phyloP scores from a whole-genome alignment of 2,888 invertebrate genomes.

The Drosophila yooni region DNA sequence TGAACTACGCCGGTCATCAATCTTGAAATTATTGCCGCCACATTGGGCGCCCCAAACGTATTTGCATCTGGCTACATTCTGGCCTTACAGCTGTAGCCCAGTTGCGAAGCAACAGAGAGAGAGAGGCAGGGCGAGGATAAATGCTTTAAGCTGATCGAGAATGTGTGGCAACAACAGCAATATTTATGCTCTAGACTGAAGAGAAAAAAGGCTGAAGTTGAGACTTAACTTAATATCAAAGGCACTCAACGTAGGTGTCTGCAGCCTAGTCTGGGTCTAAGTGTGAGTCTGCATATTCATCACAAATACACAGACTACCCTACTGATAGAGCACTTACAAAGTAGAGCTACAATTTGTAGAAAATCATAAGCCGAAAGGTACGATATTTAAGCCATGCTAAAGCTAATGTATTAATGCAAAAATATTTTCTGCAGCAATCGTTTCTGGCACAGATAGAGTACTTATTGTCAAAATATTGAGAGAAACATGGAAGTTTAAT shows the following conservation, averaged over 20 bases:
- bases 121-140: not conserved
- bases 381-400: not conserved
- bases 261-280: not conserved
- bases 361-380: not conserved
- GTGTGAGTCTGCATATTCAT: constrained; percentile 14
- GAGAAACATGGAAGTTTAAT: not conserved
- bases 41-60: constrained; percentile 56
- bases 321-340: constrained; percentile 2
- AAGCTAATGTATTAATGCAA: not conserved
- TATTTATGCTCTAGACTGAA: constrained; percentile 3
- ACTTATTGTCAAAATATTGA: no score
- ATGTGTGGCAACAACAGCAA: constrained; percentile 22
- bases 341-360: not conserved
- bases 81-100: constrained; percentile 17
- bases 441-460: not conserved
- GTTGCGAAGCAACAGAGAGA: not conserved
- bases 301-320: constrained; percentile 10
- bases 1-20: constrained; percentile 75
- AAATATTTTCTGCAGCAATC: not conserved
- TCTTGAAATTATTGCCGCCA: constrained; percentile 77
- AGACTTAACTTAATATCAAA: constrained; percentile 18
- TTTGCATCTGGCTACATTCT: constrained; percentile 57
- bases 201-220: constrained; percentile 2
- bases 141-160: constrained; percentile 29
- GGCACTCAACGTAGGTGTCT: constrained; percentile 15